phyloP scores from a whole-genome alignment of 30 jellyfish, hydroid and myxozoan species.

The Hydractinia echinata region DNA sequence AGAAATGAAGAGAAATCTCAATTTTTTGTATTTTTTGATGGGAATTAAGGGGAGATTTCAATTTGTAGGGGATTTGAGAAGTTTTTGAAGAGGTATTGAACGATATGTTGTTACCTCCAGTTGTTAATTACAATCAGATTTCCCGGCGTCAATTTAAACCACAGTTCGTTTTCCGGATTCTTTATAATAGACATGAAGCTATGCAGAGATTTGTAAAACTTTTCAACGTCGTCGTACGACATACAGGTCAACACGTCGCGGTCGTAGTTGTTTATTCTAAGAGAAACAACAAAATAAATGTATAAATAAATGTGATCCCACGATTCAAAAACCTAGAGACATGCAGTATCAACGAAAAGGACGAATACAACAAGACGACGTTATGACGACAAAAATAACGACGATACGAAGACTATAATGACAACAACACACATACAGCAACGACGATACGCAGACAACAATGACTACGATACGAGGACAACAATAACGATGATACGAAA shows the following conservation, averaged over 20 bases:
- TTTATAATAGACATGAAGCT: slow-evolving; percentile 32
- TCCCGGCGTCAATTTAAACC: slow-evolving; percentile 65
- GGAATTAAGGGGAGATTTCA: not conserved
- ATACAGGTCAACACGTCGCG: slow-evolving; percentile 56
- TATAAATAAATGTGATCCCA: not conserved
- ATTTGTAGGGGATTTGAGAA: not conserved
- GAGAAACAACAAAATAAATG: not conserved
- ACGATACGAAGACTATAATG: no score
- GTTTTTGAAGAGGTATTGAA: no score
- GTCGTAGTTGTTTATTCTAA: slow-evolving; percentile 51
- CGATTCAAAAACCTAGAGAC: not conserved
- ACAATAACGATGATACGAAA: no score
- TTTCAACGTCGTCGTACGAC: slow-evolving; percentile 62
- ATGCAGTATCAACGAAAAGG: no score
- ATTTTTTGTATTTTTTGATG: not conserved
- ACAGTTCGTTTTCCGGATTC: slow-evolving; percentile 35
- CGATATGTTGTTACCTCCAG: slow-evolving; percentile 62
- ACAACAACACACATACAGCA: no score
- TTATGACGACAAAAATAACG: no score
- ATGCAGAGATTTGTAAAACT: slow-evolving; percentile 49
- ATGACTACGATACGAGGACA: no score
- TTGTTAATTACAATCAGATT: slow-evolving; percentile 57
- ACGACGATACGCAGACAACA: no score
- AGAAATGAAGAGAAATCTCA: not conserved
- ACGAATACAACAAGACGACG: no score